These are phyloP conservation scores for Mnemiopsis leidyi DNA, from an alignment of 37 sponge, comb jelly and placozoan species.

Conservation along the genomic window DNA sequence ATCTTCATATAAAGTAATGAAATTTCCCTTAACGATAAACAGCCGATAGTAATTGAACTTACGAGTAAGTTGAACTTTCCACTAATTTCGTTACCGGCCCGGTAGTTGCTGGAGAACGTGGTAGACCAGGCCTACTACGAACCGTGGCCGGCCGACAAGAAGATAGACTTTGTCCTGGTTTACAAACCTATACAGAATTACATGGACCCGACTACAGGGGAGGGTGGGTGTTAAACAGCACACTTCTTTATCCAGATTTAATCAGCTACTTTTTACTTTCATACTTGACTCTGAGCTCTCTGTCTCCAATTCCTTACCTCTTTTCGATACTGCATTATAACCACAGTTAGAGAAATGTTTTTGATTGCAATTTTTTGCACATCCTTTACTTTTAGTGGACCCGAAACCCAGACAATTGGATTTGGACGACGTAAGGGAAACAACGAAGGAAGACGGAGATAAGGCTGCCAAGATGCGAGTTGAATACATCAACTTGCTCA, in stretches of 20 bases:
- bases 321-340: too few species aligned
- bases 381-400: background rate
- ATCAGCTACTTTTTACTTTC: too few species aligned
- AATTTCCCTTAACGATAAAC: too few species aligned
- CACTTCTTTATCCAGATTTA: too few species aligned
- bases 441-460: slow-evolving; percentile 16
- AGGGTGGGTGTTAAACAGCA: background rate
- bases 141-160: slow-evolving; percentile 4
- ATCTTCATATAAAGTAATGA: too few species aligned
- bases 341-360: too few species aligned
- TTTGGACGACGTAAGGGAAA: background rate
- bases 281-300: too few species aligned
- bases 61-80: too few species aligned
- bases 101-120: background rate
- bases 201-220: background rate
- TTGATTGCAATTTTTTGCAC: too few species aligned
- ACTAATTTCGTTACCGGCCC: too few species aligned
- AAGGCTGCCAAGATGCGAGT: slow-evolving; percentile 8
- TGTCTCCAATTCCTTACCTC: too few species aligned
- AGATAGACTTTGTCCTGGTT: slow-evolving; percentile 38
- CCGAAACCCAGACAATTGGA: slow-evolving; percentile 17
- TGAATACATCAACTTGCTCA: slow-evolving; percentile 5
- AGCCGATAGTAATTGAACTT: too few species aligned
- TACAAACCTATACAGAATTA: background rate
- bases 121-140: background rate